Evolutionary conservation across 2,888 invertebrate genomes (phyloP).

Genomic region (Synergus umbraculus): DNA sequence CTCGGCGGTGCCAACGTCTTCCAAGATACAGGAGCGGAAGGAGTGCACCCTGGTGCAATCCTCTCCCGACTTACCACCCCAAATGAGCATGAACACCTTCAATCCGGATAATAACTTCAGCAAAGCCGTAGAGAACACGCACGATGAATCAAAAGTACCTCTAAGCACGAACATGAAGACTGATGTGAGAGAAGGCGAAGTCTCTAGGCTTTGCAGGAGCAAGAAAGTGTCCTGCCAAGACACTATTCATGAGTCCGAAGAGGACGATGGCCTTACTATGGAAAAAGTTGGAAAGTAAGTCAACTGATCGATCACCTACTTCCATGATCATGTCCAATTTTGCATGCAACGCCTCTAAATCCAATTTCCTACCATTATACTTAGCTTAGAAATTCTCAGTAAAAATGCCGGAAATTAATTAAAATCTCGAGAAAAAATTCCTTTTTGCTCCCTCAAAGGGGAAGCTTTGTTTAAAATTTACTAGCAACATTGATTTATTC

Average conservation of each 20-base stretch:
- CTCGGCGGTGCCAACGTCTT: conserved; percentile 69
- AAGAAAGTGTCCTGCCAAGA: conserved; percentile 70
- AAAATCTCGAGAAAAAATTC: neutral
- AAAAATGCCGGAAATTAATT: neutral
- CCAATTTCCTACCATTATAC: conserved; percentile 17
- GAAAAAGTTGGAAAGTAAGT: conserved; percentile 73
- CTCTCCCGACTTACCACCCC: conserved; percentile 53
- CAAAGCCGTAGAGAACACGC: conserved; percentile 48
- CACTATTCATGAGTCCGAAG: conserved; percentile 68
- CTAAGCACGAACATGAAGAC: conserved; percentile 66
- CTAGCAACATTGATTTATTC: neutral
- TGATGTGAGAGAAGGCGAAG: conserved; percentile 59
- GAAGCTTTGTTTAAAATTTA: neutral
- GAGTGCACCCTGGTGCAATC: conserved; percentile 67
- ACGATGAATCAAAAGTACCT: conserved; percentile 68
- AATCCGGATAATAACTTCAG: conserved; percentile 47
- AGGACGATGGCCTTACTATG: conserved; percentile 71
- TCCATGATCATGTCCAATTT: conserved; percentile 25
- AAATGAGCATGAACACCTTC: conserved; percentile 55
- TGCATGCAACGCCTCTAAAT: conserved; percentile 26
- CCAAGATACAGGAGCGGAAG: conserved; percentile 63
- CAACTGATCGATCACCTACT: conserved; percentile 31
- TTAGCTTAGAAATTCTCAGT: neutral
- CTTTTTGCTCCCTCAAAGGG: no score
- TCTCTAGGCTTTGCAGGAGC: conserved; percentile 62